A percentile compares a stretch with the other conserved stretches of the same genome.
Conservation (phyloP, 2,113 vertebrate species). For the Numida meleagris region DNA sequence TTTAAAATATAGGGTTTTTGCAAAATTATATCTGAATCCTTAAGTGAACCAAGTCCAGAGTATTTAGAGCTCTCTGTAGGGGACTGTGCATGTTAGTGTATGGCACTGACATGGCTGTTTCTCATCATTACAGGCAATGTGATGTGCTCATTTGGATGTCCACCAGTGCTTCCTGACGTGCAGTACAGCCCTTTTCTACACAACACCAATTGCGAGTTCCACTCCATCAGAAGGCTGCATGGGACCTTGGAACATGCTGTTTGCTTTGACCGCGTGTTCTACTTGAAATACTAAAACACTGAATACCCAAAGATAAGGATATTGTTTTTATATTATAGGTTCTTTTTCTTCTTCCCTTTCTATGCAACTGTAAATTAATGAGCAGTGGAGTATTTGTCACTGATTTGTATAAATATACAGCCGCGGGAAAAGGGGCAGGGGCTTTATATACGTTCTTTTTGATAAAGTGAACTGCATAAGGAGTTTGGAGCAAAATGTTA, state of each 20-base stretch:
- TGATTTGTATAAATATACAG: conserved; percentile 88
- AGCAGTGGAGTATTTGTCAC: conserved; percentile 88
- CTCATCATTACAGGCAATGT: conserved; percentile 74
- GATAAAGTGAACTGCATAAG: conserved; percentile 74
- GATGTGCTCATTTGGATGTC: conserved; percentile 40
- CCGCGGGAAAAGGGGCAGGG: conserved; percentile 76
- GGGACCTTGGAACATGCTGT: conserved; percentile 56
- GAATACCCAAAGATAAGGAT: conserved; percentile 90
- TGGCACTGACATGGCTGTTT: background rate
- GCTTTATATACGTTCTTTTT: conserved; percentile 83
- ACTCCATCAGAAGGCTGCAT: conserved; percentile 55
- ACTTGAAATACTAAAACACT: conserved; percentile 76
- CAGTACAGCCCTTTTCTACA: conserved; percentile 61
- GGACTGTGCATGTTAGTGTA: background rate
- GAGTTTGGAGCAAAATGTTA: conserved; percentile 79
- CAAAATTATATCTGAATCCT: background rate
- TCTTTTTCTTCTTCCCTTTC: conserved; percentile 86
- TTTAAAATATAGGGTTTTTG: background rate
- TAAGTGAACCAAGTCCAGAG: background rate
- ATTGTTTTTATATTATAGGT: conserved; percentile 80
- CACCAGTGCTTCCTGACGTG: conserved; percentile 37
- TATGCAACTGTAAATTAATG: conserved; percentile 98
- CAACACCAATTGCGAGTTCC: conserved; percentile 27
- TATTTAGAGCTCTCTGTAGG: background rate
- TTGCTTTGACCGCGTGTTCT: conserved; percentile 48